Evolutionary conservation across 2,888 invertebrate species (phyloP), one percentile per base, ranked within the genome.

Genomic region (Leistus spinibarbis): DNA sequence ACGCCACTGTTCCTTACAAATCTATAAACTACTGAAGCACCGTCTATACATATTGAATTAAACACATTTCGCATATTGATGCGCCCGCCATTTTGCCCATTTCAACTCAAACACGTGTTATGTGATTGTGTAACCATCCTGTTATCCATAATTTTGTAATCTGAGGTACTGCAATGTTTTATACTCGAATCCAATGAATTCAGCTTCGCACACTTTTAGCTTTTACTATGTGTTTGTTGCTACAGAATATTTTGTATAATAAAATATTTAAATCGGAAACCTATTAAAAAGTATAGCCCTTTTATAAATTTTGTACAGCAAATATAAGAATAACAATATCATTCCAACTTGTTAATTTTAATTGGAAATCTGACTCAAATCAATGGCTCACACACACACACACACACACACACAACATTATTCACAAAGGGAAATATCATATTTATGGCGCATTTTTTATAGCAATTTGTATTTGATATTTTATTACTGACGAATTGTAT

Each of bases 51-150:
- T 79, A 81, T 81, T 81, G 80, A 81, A 81, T 81, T 81, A 81
- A 81, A 80, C 79, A 78, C 81, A 78, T 80, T 80, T 80, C 80
- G 81, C 80, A 81, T 81, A 81, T 81, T 80, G 80, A 81, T 79
- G 79, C 78, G 56, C 67, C 74, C 3, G 27, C 40, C 9, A 54
- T 64, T 65, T 72, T 72, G 57, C 57, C 57, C 40, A 17, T 57
- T 19, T 9, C 17, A 57, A 20, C n/a, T n/a, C n/a, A 57, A 9
- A 57, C 57, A 57, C 17, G 16, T 24, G 3, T 7, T 24, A 24
- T 24, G 24, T 24, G 24, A 4, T 4, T 3, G 24, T 24, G 24
- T 24, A n/a, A n/a, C n/a, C n/a, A n/a, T n/a, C n/a, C n/a, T n/a
- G n/a, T n/a, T n/a, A n/a, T n/a, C n/a, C n/a, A n/a, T n/a, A n/a